A percentile compares a stretch with the other conserved stretches of the same genome.
Conservation (phyloP, 2,888 invertebrate species). For the Drosophila longiperda region DNA sequence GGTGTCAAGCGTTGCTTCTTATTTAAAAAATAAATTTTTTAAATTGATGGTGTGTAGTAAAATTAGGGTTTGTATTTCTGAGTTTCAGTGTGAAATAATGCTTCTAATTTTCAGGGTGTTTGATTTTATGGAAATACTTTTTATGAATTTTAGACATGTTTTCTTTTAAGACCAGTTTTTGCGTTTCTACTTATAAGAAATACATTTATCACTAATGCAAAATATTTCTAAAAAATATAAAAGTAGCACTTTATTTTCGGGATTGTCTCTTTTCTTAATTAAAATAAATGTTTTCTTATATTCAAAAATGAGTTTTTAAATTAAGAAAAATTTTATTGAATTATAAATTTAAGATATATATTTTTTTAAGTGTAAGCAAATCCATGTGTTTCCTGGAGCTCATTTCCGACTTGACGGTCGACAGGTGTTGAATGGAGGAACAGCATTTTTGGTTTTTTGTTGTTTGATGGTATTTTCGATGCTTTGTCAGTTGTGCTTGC, state of each 20-base stretch:
- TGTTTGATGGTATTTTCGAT: slow-evolving; percentile 8
- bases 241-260: too few relatives aligned
- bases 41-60: neutral
- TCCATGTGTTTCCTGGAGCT: slow-evolving; percentile 21
- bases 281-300: neutral
- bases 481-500: slow-evolving; percentile 27
- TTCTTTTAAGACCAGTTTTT: neutral
- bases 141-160: neutral
- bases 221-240: neutral
- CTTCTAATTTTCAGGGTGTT: neutral
- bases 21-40: neutral
- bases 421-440: slow-evolving; percentile 66
- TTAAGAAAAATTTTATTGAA: neutral
- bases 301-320: neutral
- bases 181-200: neutral
- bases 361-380: neutral
- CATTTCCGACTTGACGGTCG: slow-evolving; percentile 45
- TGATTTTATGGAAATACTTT: neutral
- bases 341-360: neutral
- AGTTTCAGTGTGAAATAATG: neutral
- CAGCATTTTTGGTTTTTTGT: neutral
- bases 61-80: neutral
- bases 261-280: too few relatives aligned
- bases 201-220: neutral
- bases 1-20: neutral